A percentile compares a stretch with the other conserved stretches of the same genome.
phyloP scores from a whole-genome alignment of 2,888 invertebrate genomes.

The Spilosoma lubricipeda region DNA sequence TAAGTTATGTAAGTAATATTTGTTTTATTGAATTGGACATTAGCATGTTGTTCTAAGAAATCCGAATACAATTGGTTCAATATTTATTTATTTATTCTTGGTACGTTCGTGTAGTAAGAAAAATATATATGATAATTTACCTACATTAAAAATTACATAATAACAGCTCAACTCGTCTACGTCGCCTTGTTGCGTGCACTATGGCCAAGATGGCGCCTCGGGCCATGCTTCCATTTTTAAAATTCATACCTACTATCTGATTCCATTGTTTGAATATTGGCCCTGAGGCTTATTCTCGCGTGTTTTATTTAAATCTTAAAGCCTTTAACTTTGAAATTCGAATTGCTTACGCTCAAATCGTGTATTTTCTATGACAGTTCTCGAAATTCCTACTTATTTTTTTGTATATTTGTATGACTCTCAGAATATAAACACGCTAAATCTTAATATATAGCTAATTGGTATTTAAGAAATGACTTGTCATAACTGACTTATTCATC shows the following conservation, averaged over 20 bases:
- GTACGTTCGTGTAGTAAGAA: conserved; percentile 28
- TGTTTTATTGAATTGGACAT: too few relatives aligned
- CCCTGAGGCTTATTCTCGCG: conserved; percentile 64
- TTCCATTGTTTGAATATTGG: conserved; percentile 45
- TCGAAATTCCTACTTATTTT: background rate
- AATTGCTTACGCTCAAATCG: background rate
- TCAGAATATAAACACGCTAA: background rate
- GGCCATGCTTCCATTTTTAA: conserved; percentile 75
- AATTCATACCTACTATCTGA: conserved; percentile 37
- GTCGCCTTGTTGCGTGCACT: conserved; percentile 72
- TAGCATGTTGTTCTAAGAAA: background rate
- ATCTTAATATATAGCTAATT: background rate
- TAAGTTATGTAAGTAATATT: too few relatives aligned
- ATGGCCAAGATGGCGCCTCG: conserved; percentile 67
- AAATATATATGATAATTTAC: conserved; percentile 14
- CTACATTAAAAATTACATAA: conserved; percentile 39
- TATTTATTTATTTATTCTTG: background rate
- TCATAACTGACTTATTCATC: too few relatives aligned
- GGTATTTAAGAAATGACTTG: too few relatives aligned
- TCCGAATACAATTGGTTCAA: background rate
- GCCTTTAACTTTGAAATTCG: conserved; percentile 33
- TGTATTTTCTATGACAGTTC: background rate
- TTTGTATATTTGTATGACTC: background rate
- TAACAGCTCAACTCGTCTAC: conserved; percentile 43
- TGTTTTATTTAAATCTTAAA: conserved; percentile 60